These are phyloP conservation scores for Carpatolechia fugitivella DNA, from an alignment of 2,888 invertebrate genomes.

Conservation along the genomic window DNA sequence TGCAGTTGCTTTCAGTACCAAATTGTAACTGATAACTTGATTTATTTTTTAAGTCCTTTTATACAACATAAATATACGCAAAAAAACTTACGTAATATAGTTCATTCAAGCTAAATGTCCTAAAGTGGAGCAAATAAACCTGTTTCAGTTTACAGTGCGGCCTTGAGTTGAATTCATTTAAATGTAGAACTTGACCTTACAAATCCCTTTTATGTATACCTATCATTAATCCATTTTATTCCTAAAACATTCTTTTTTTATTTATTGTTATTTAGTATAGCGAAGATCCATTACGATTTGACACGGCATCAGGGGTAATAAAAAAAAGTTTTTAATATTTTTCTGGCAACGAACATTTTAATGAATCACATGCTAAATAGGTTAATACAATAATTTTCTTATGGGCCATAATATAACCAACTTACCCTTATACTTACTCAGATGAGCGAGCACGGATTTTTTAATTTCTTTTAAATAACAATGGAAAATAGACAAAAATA, in stretches of 20 bases:
- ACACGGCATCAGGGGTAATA: too few species aligned
- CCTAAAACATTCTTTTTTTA: background rate
- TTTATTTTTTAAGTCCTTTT: background rate
- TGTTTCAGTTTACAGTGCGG: background rate
- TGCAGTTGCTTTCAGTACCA: too few species aligned
- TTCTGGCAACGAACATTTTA: background rate
- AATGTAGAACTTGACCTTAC: background rate
- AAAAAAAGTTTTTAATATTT: too few species aligned
- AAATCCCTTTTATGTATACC: background rate
- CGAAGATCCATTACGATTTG: too few species aligned
- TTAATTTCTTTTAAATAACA: too few species aligned
- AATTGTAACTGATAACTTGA: background rate
- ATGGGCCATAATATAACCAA: too few species aligned
- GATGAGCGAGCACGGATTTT: too few species aligned
- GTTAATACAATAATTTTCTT: background rate
- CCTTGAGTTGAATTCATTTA: background rate
- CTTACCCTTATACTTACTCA: too few species aligned
- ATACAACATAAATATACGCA: background rate
- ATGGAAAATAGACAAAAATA: too few species aligned
- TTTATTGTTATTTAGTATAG: too few species aligned
- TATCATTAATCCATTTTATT: too few species aligned
- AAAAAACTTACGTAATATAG: background rate
- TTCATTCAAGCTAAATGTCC: background rate
- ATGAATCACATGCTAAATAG: too few species aligned
- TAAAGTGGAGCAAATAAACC: background rate